A percentile compares a stretch with the other conserved stretches of the same genome.
phyloP scores from a whole-genome alignment of 2,113 vertebrate genomes.

The Damaliscus lunatus region DNA sequence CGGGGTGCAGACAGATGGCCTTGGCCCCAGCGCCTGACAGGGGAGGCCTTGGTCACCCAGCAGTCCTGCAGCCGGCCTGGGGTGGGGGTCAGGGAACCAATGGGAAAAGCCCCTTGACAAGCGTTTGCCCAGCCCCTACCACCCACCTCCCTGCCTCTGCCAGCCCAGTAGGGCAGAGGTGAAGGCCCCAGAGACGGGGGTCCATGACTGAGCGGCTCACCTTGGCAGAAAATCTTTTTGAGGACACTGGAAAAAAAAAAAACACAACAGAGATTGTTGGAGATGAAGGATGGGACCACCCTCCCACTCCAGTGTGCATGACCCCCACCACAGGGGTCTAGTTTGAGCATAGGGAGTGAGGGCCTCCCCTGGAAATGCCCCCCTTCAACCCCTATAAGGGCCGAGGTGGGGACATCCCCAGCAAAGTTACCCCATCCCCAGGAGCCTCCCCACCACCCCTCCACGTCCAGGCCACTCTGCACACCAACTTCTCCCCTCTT shows the following conservation, averaged over 20 bases:
- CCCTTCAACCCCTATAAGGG: neutral
- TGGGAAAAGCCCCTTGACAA: neutral
- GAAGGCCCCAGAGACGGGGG: neutral
- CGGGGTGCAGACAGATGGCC: neutral
- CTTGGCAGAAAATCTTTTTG: constrained; percentile 97
- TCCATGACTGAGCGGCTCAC: constrained; percentile 80
- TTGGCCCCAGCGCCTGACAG: neutral
- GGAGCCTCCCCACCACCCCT: neutral
- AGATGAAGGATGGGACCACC: neutral
- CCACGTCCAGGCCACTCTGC: neutral
- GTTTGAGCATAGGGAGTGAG: neutral
- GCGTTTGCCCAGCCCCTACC: neutral
- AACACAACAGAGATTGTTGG: constrained; percentile 59
- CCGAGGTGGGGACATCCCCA: neutral
- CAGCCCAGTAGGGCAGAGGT: neutral
- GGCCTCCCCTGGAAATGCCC: neutral
- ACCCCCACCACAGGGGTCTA: neutral
- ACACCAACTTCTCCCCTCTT: neutral
- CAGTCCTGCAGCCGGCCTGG: neutral
- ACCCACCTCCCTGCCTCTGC: neutral
- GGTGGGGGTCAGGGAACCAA: neutral
- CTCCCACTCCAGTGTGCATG: neutral
- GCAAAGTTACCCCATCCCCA: neutral
- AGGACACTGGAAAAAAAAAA: constrained; percentile 89
- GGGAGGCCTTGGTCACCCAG: neutral